Conservation (phyloP, 2,113 vertebrate genomes). For the Odocoileus hemionus region DNA sequence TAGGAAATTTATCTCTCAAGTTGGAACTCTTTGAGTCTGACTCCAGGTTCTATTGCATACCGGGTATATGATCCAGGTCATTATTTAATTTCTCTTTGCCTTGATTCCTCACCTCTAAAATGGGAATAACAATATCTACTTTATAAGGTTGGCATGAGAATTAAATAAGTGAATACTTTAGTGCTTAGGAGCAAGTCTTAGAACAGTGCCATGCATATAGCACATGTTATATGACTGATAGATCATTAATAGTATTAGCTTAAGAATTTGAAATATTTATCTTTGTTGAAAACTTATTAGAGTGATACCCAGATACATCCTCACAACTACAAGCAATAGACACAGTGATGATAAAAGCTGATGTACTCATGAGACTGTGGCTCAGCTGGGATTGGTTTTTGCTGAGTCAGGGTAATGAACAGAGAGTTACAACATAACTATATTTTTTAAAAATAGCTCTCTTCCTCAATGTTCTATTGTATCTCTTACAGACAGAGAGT, state of each 20-base stretch:
- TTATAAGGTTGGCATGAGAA: not conserved
- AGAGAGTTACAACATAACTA: not conserved
- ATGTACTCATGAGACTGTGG: not conserved
- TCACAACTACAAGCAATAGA: not conserved
- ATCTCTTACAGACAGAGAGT: not conserved
- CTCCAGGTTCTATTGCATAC: not conserved
- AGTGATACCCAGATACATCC: not conserved
- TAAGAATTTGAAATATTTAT: not conserved
- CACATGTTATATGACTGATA: not conserved
- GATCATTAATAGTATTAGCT: not conserved
- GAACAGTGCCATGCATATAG: not conserved
- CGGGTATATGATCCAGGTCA: not conserved
- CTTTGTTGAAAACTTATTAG: not conserved
- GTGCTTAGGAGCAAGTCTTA: not conserved
- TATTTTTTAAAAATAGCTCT: not conserved
- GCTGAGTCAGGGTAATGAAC: not conserved
- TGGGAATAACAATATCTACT: not conserved
- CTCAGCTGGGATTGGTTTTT: not conserved
- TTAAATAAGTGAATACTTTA: not conserved
- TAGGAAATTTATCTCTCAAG: not conserved
- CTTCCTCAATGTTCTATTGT: not conserved
- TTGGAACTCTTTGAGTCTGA: not conserved
- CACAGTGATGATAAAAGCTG: not conserved
- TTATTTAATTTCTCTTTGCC: not conserved
- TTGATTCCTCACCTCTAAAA: not conserved